Evolutionary conservation across 2,113 vertebrate genomes (phyloP).

Genomic region (Plotosus lineatus): DNA sequence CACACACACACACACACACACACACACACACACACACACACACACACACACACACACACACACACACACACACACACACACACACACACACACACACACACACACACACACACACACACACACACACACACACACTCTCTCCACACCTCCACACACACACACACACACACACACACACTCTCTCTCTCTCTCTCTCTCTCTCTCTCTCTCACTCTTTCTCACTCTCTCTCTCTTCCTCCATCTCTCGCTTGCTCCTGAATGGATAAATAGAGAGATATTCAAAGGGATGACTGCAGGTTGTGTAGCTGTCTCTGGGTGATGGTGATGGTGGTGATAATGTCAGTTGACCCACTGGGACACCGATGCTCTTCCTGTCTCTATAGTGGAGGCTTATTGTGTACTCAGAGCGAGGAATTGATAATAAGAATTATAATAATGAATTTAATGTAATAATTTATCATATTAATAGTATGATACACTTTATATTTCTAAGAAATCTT

Average conservation of each 20-base stretch:
- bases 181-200: neutral
- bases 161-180: constrained; percentile 8
- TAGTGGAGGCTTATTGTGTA: constrained; percentile 13
- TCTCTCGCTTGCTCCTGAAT: constrained; percentile 1
- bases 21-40: neutral
- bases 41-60: constrained; percentile 19
- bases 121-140: neutral
- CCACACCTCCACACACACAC: neutral
- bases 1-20: neutral
- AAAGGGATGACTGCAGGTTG: neutral
- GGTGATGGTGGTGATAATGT: constrained; percentile 36
- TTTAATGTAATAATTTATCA: too few relatives aligned
- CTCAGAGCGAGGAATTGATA: neutral
- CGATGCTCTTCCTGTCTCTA: constrained; percentile 38
- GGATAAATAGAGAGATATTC: constrained; percentile 39
- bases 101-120: neutral
- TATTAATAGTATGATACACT: neutral
- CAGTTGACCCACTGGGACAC: constrained; percentile 23
- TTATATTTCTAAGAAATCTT: constrained; percentile 7
- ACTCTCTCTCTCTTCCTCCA: neutral
- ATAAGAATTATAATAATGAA: too few relatives aligned
- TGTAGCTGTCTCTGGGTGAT: neutral
- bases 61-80: neutral
- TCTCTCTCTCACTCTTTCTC: neutral
- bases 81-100: neutral